phyloP scores from a whole-genome alignment of 2,888 invertebrate species.

The Nymphalis c-album region DNA sequence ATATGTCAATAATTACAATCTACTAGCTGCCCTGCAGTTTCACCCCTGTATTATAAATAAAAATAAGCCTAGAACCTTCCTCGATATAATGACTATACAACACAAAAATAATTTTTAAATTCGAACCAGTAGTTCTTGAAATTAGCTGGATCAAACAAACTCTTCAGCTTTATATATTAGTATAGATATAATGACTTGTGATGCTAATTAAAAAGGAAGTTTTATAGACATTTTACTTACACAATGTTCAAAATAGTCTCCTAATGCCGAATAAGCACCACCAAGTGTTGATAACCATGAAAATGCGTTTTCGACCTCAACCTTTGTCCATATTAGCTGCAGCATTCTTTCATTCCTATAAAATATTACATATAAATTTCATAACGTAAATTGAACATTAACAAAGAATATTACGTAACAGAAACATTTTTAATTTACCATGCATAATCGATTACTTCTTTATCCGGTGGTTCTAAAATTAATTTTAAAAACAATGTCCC shows the following conservation, averaged over 20 bases:
- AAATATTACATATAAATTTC: conserved; percentile 26
- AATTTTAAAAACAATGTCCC: conserved; percentile 66
- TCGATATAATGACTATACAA: too few relatives aligned
- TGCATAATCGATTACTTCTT: conserved; percentile 85
- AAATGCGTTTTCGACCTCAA: conserved; percentile 91
- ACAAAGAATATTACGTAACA: not conserved
- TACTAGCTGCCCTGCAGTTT: too few relatives aligned
- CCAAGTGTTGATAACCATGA: conserved; percentile 98
- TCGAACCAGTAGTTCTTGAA: too few relatives aligned
- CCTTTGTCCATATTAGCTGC: conserved; percentile 79
- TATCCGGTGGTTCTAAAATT: conserved; percentile 79
- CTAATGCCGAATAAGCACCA: conserved; percentile 97
- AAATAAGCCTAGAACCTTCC: too few relatives aligned
- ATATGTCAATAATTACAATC: not conserved
- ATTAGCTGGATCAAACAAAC: too few relatives aligned
- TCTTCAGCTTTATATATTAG: too few relatives aligned
- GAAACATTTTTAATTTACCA: conserved; percentile 78
- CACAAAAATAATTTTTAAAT: too few relatives aligned
- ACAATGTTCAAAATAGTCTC: conserved; percentile 90
- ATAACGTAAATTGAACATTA: not conserved
- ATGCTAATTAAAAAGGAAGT: too few relatives aligned
- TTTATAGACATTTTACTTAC: conserved; percentile 73
- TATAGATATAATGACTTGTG: too few relatives aligned
- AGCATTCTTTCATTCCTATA: conserved; percentile 73
- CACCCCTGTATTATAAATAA: too few relatives aligned